Evolutionary conservation across 2,113 vertebrate genomes (phyloP), one percentile per base, ranked within the genome.

Genomic region (western clawed frog (Xenopus tropicalis)): DNA sequence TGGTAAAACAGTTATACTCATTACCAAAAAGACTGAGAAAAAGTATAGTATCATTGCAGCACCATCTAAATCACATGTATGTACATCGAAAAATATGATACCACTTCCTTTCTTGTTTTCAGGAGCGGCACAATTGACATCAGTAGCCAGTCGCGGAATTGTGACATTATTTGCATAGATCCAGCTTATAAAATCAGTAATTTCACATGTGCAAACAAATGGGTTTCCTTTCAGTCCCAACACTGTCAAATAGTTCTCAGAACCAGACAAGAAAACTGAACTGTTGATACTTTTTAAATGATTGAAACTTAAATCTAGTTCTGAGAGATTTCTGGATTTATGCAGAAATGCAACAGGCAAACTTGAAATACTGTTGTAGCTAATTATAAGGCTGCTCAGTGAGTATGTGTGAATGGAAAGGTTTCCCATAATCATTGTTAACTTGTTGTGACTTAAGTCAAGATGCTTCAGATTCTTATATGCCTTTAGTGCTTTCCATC

Each of bases 131-230:
- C 86, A 93, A 0, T 8, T 83, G 72, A 93, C 83, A 4, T 85
- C 76, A 2, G 78, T 84, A 24, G 72, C 83, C 66, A 94, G 54
- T 21, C 67, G 70, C 1, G 87, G 89, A 42, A 94, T 85, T 19
- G 42, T 87, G 29, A 90, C 0, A 0, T 85, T 65, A 22, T 80
- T 88, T 1, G 69, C 51, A 25, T 84, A 74, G 8, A 94, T 84
- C 87, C 90, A 93, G 1, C 79, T 19, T 70, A 87, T 77, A 1
- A 95, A 93, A 51, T 91, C 74, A 3, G 85, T 10, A 0, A 81
- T 80, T 72, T 88, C 86, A 69, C 91, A 94, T 0, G 84, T 92
- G 69, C 89, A 93, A 8, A 88, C 82, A 25, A 93, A 93, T 1
- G 86, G 88, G 79, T 94, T 96, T 11, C 21, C 4, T 4, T 81